Evolutionary conservation across 2,113 vertebrate genomes (phyloP), one percentile per base, ranked within the genome.

Genomic region (Ginglymostoma cirratum): DNA sequence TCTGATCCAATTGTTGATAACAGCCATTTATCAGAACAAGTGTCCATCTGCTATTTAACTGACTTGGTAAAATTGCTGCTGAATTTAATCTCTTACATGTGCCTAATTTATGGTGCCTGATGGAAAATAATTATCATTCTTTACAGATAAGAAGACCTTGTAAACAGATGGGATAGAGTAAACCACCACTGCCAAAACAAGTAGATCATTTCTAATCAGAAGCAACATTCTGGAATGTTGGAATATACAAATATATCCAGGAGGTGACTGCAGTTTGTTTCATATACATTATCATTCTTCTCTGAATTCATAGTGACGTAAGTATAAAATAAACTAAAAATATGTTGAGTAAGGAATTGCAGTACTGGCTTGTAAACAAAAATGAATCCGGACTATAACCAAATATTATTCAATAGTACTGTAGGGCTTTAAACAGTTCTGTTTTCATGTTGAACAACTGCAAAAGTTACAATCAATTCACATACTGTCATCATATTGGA

Each of bases 91-190:
- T 83, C 15, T 38, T 83, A 42, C 78, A 83, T 83, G 78, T 17
- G n/a, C 78, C 38, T 83, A 38, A 83, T 80, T 83, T 19, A 83
- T 38, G 42, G 78, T 42, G 78, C 78, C 3, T 38, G n/a, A 42
- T 83, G 78, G 4, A 83, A 83, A 34, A 5, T 70, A 24, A 83
- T 83, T 83, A 42, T 17, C 15, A 83, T 80, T 80, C 34, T 15
- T 5, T 80, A 19, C n/a, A 38, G 78, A 42, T 83, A 15, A 38
- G 5, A n/a, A 3, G 15, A 80, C n/a, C n/a, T 38, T 83, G 78
- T 83, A 83, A 83, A 83, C 78, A 83, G n/a, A 83, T 83, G 78
- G n/a, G 78, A 83, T 83, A 42, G n/a, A 42, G 15, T 83, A 83
- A 42, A 38, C 78, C 15, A 42, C 15, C 4, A 38, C n/a, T 19